Conservation (phyloP, 2,113 vertebrate genomes). For the Periophthalmodon schlosseri region DNA sequence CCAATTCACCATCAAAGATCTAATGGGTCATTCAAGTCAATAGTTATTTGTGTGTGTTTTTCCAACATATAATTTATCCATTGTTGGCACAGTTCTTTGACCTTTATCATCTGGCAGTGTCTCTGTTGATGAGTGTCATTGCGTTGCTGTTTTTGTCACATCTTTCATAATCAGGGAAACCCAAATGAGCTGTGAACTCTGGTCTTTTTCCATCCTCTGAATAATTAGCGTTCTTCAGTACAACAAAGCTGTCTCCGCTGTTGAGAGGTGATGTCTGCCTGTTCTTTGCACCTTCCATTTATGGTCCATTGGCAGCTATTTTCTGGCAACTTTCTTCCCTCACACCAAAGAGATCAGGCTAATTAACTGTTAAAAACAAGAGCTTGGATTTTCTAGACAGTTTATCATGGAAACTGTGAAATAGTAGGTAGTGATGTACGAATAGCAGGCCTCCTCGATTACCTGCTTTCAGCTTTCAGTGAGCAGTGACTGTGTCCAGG, state of each 20-base stretch:
- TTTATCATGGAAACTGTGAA: slow-evolving; percentile 33
- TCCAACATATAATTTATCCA: neutral
- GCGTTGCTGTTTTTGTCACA: slow-evolving; percentile 12
- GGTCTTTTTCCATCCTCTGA: slow-evolving; percentile 26
- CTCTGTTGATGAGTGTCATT: neutral
- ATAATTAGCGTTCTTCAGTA: slow-evolving; percentile 30
- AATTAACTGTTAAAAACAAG: slow-evolving; percentile 16
- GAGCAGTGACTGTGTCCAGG: neutral
- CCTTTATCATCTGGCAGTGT: neutral
- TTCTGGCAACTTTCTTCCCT: slow-evolving; percentile 11
- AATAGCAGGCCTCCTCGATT: slow-evolving; percentile 15
- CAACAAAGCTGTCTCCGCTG: slow-evolving; percentile 14
- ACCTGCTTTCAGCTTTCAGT: neutral
- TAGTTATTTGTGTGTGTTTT: neutral
- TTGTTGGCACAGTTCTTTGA: neutral
- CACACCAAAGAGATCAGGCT: slow-evolving; percentile 10
- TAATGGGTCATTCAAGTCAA: too few relatives aligned
- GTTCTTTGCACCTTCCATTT: slow-evolving; percentile 48
- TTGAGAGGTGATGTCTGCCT: slow-evolving; percentile 21
- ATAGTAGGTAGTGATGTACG: slow-evolving; percentile 23
- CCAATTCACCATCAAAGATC: too few relatives aligned
- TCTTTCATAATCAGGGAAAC: slow-evolving; percentile 9
- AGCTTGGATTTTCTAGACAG: slow-evolving; percentile 14
- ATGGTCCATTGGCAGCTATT: slow-evolving; percentile 1
- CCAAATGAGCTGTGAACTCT: neutral